Evolutionary conservation across 2,113 vertebrate species (phyloP), one percentile per base, ranked within the genome.

Genomic region (Callopanchax toddi): DNA sequence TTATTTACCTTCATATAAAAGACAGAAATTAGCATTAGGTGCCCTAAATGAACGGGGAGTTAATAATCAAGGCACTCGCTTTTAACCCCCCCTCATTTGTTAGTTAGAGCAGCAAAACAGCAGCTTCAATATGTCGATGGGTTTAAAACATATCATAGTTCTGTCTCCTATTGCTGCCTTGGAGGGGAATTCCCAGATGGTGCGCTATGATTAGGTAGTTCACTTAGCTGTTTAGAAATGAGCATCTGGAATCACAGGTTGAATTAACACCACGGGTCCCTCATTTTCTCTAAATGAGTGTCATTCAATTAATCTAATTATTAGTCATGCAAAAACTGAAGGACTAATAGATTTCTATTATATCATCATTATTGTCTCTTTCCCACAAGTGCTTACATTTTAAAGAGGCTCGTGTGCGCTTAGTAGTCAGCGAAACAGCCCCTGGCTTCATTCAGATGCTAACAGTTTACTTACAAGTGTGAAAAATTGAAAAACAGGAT

Each of bases 1-100:
- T 92, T 93, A 92, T 93, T 93, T 93, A 92, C 90, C 89, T 92
- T 92, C 83, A 89, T 89, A 90, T 88, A 89, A 87, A 91, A 93
- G 86, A 80, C 78, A 74, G 77, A 86, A 90, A 92, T 92, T 93
- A 89, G 89, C 90, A 90, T 92, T 85, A 87, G 78, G 78, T 83
- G 52, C 71, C 75, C 82, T 87, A 89, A 91, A 90, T 89, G 86
- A 90, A 91, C 72, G 57, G 74, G 82, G 84, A 88, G 92, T 90
- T 93, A 89, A 92, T 91, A 91, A 92, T 91, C 87, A 90, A 84
- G 78, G 78, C 78, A 71, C 56, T 74, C 65, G 68, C 81, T 84
- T 86, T 79, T 68, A n/a, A 79, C 68, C 82, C 71, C 78, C 44
- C 42, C n/a, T 44, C 71, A 57, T 86, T 86, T 78, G 76, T 88